Evolutionary conservation across 2,797 vertebrate species (phyloP).

Genomic region (Liparis tanakae): DNA sequence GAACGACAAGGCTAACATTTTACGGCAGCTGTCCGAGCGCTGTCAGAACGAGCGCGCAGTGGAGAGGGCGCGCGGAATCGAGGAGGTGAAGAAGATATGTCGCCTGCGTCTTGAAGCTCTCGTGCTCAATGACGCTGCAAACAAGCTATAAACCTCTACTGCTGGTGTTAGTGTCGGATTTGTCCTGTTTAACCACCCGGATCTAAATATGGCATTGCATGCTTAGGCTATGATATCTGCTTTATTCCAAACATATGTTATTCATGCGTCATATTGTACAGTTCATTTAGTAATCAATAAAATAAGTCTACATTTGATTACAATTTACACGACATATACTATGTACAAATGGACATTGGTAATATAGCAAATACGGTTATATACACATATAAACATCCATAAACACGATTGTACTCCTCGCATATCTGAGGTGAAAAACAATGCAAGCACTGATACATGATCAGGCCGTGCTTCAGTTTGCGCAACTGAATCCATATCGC

Average conservation of each 20-base stretch:
- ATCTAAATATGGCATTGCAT: background rate
- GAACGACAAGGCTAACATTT: constrained; percentile 73
- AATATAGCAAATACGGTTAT: constrained; percentile 4
- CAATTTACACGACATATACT: constrained; percentile 11
- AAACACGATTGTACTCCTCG: constrained; percentile 4
- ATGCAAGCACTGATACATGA: background rate
- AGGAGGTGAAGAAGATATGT: constrained; percentile 88
- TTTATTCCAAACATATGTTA: constrained; percentile 48
- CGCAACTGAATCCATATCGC: constrained; percentile 4
- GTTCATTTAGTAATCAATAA: constrained; percentile 28
- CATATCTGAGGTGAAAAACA: constrained; percentile 19
- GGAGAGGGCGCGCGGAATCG: constrained; percentile 80
- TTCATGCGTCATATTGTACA: constrained; percentile 12
- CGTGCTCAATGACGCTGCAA: constrained; percentile 32
- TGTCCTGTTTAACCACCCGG: background rate
- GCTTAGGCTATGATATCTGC: background rate
- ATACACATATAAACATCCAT: constrained; percentile 32
- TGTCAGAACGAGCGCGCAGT: constrained; percentile 53
- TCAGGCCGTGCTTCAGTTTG: background rate
- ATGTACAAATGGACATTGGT: constrained; percentile 18
- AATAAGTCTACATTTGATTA: constrained; percentile 23
- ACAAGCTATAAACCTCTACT: constrained; percentile 47
- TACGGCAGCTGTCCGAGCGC: constrained; percentile 75
- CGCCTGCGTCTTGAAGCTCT: constrained; percentile 80
- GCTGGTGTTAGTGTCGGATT: background rate